Base-by-base conservation (phyloP, 1,140 invertebrate genomes). In the Druon quercuslanigerum region DNA sequence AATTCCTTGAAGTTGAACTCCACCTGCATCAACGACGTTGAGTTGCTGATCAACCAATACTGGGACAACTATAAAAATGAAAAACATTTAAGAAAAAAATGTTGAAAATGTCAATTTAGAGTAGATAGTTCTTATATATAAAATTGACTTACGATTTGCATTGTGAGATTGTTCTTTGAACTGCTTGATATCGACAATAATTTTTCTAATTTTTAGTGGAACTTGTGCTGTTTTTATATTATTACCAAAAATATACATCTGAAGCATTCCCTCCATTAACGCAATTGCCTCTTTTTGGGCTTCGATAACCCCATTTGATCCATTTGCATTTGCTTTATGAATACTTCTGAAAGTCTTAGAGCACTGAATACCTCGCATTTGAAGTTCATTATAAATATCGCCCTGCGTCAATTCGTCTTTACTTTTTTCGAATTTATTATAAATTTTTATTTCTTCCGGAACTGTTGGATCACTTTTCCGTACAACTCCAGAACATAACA, bases 361-460 rank as follows among this genome's bases (percentile, higher is more conserved):
- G 90, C 98, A 98, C 83, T 98, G 95, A 86, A 98, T 98, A 7
- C 97, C 97, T 86, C 97, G 92, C 0, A 98, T 92, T 82, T 94
- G 92, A 2, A 98, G 90, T 91, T 98, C 97, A 86, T 97, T 97
- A 90, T 99, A 99, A 81, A 98, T 94, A 87, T 98, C 97, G 80
- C 94, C 94, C 4, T 92, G 92, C 0, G 92, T 92, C 8, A 95
- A 54, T 75, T 81, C 40, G 77, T 81, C 66, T 25, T 25, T 14
- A 19, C 16, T 7, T 13, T 60, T 11, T 11, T 60, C 20, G 5
- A 20, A 4, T 17, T 25, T 19, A 20, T 60, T 13, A 8, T 0
- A 11, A 12, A 60, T 13, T 13, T 19, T 9, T 60, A 17, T 60
- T 60, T 60, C 0, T 12, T 25, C 20, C 2, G 33, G 9, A 25